Evolutionary conservation across 2,113 vertebrate species (phyloP).

Genomic region (Paramormyrops kingsleyae): DNA sequence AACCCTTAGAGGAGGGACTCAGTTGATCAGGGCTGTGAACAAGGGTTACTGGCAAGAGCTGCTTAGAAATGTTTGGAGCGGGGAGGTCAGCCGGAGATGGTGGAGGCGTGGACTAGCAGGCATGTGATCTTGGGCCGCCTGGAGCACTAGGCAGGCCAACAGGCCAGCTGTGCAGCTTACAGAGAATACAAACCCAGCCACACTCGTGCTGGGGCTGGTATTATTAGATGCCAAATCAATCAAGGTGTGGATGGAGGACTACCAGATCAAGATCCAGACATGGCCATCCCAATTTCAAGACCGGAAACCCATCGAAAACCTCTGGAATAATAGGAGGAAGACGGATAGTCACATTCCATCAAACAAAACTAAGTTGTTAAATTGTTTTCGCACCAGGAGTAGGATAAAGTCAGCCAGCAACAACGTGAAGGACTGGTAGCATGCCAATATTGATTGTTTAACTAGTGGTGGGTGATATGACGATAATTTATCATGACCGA

Average conservation of each 20-base stretch:
- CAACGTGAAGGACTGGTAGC: not conserved
- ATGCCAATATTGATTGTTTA: not conserved
- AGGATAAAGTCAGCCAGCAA: not conserved
- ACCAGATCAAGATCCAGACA: not conserved
- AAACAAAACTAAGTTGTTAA: not conserved
- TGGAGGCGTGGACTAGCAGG: not conserved
- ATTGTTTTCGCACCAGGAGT: not conserved
- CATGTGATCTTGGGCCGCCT: not conserved
- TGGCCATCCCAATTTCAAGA: not conserved
- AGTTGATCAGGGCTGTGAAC: not conserved
- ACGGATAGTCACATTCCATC: not conserved
- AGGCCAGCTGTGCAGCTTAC: not conserved
- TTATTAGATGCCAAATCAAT: not conserved
- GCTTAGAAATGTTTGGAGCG: not conserved
- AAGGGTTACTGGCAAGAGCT: not conserved
- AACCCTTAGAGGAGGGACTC: not conserved
- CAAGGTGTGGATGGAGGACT: not conserved
- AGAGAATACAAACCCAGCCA: not conserved
- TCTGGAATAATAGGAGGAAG: not conserved
- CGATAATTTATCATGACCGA: not conserved
- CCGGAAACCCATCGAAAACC: not conserved
- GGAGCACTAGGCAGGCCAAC: constrained; percentile 12
- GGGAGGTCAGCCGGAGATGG: not conserved
- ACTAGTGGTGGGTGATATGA: not conserved
- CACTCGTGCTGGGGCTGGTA: not conserved